Evolutionary conservation across 2,797 vertebrate genomes (phyloP).

Genomic region (Alexandromys oeconomus): DNA sequence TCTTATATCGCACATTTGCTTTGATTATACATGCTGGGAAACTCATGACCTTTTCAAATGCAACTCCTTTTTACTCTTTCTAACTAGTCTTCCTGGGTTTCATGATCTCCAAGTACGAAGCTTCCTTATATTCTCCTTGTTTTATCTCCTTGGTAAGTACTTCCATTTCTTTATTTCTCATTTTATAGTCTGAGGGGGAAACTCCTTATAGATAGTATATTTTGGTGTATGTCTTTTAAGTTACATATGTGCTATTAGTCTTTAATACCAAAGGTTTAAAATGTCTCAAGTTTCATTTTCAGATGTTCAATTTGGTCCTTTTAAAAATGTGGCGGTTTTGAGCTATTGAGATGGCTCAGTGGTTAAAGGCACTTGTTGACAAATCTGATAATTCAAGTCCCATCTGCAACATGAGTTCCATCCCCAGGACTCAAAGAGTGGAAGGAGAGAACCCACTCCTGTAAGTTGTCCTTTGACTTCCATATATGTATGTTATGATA

Average conservation of each 20-base stretch:
- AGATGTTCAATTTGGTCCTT: constrained; percentile 22
- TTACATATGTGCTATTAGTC: constrained; percentile 32
- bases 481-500: not conserved
- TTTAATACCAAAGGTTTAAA: constrained; percentile 47
- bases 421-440: not conserved
- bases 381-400: not conserved
- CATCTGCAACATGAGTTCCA: not conserved
- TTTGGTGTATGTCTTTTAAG: constrained; percentile 3
- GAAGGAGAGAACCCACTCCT: not conserved
- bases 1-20: not conserved
- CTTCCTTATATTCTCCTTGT: not conserved
- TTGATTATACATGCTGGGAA: constrained; percentile 39
- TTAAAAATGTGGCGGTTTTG: not conserved
- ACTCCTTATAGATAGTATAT: not conserved
- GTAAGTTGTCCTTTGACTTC: not conserved
- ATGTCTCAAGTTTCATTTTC: constrained; percentile 37
- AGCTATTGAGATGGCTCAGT: not conserved
- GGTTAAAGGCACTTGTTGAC: not conserved
- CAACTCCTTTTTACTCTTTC: not conserved
- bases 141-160: constrained; percentile 3
- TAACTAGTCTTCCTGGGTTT: constrained; percentile 50
- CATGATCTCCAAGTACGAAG: not conserved
- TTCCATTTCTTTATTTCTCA: constrained; percentile 41
- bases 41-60: constrained; percentile 47
- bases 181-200: not conserved